phyloP scores from a whole-genome alignment of 2,888 invertebrate genomes.

The Cryptocheilus praepositus region DNA sequence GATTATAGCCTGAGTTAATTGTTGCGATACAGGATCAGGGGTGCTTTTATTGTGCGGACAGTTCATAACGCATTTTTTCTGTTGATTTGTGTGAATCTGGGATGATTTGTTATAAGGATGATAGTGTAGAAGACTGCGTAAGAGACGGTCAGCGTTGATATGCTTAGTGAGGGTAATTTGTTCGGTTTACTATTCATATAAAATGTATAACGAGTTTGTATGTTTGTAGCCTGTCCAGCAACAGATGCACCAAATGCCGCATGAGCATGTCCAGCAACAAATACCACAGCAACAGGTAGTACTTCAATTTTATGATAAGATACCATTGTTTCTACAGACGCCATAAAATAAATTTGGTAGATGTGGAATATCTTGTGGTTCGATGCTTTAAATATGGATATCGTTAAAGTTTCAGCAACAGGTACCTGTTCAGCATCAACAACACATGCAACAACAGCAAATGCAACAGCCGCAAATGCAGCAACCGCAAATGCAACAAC shows the following conservation, averaged over 20 bases:
- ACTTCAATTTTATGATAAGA: not conserved
- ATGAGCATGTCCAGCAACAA: slow-evolving; percentile 47
- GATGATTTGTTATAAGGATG: no score
- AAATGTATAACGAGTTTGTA: slow-evolving; percentile 16
- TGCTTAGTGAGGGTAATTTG: no score
- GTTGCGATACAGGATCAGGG: no score
- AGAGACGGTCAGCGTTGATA: not conserved
- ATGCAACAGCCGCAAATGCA: slow-evolving; percentile 54
- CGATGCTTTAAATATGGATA: not conserved
- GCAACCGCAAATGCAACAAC: slow-evolving; percentile 64
- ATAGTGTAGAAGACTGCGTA: no score
- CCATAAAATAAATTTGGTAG: no score
- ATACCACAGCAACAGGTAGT: slow-evolving; percentile 54
- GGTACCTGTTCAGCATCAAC: slow-evolving; percentile 31
- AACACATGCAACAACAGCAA: slow-evolving; percentile 65
- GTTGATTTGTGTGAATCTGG: no score
- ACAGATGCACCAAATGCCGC: slow-evolving; percentile 50
- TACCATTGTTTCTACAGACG: no score
- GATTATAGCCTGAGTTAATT: slow-evolving; percentile 45
- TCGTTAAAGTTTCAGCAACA: slow-evolving; percentile 60
- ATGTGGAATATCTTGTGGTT: not conserved
- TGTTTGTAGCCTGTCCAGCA: slow-evolving; percentile 46
- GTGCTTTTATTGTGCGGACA: no score
- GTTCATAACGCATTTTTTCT: no score
- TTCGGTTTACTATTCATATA: not conserved